Base-by-base conservation (phyloP, 1,140 invertebrate genomes). In the Batillaria attramentaria region DNA sequence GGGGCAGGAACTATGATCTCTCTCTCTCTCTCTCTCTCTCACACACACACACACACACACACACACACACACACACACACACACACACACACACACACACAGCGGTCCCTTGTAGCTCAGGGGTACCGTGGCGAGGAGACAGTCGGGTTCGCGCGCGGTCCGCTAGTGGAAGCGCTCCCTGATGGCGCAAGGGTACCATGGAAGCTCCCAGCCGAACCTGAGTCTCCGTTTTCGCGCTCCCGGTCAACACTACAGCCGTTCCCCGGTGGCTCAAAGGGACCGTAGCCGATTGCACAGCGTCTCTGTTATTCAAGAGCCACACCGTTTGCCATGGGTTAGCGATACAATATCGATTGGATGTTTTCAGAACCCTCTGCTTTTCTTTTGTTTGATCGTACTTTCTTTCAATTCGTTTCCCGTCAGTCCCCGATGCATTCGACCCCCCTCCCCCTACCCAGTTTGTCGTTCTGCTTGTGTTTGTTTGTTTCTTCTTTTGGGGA, bases 241-340 rank as follows among this genome's bases (percentile, higher is more conserved):
- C n/a, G n/a, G n/a, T n/a, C n/a, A n/a, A n/a, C n/a, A n/a, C n/a
- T n/a, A n/a, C n/a, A n/a, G n/a, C n/a, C n/a, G n/a, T n/a, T 6
- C 66, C 39, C 13, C 62, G 62, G n/a, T 37, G 28, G 75, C 66
- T 46, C 66, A 77, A 18, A 24, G 66, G 75, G 66, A 68, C 43
- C 37, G 62, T 10, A 28, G 50, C n/a, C n/a, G 46, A 18, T 31
- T 13, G n/a, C n/a, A 3, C n/a, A 0, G 24, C n/a, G 18, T 24
- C 39, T 43, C n/a, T 42, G 39, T 42, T 35, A 41, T 41, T 24
- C 42, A 13, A 28, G 3, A 41, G 43, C 31, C 24, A 10, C 57
- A 10, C 20, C 3, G 24, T 13, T 20, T 42, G 3, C 68, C 41
- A 46, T 70, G 35, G 68, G 39, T 46, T 42, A 70, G n/a, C 41